A percentile compares a stretch with the other conserved stretches of the same genome.
Evolutionary conservation across 2,888 invertebrate genomes (phyloP).

Genomic region (Drosophila borealis): DNA sequence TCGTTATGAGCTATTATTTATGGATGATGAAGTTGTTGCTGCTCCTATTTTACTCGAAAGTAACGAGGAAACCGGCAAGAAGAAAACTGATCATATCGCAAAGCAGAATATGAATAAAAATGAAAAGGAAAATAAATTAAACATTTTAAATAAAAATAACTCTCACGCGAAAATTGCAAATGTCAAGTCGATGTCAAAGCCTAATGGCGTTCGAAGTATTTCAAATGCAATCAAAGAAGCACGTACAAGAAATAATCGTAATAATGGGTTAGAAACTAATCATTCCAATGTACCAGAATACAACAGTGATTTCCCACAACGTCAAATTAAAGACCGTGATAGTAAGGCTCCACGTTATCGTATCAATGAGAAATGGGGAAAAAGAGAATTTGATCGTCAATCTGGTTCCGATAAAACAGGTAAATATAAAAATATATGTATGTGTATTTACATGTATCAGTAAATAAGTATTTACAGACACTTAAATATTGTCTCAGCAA

Average conservation of each 20-base stretch:
- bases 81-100: constrained; percentile 38
- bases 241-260: constrained; percentile 84
- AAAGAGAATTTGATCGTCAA: constrained; percentile 97
- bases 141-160: constrained; percentile 73
- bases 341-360: constrained; percentile 84
- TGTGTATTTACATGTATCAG: background rate
- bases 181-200: constrained; percentile 13
- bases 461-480: background rate
- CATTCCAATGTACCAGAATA: constrained; percentile 82
- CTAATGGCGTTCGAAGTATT: constrained; percentile 16
- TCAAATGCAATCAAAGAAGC: constrained; percentile 86
- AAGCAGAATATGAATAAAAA: constrained; percentile 63
- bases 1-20: constrained; percentile 83
- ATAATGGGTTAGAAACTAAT: constrained; percentile 27
- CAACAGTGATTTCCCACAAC: constrained; percentile 82
- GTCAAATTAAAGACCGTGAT: constrained; percentile 84
- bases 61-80: constrained; percentile 47
- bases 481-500: background rate
- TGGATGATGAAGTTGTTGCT: constrained; percentile 78
- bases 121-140: constrained; percentile 83
- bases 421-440: constrained; percentile 30
- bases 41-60: constrained; percentile 28
- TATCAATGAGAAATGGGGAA: constrained; percentile 87
- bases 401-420: constrained; percentile 98
- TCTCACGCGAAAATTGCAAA: constrained; percentile 36